phyloP scores from a whole-genome alignment of 2,797 vertebrate species.

The Lophotriccus pileatus region DNA sequence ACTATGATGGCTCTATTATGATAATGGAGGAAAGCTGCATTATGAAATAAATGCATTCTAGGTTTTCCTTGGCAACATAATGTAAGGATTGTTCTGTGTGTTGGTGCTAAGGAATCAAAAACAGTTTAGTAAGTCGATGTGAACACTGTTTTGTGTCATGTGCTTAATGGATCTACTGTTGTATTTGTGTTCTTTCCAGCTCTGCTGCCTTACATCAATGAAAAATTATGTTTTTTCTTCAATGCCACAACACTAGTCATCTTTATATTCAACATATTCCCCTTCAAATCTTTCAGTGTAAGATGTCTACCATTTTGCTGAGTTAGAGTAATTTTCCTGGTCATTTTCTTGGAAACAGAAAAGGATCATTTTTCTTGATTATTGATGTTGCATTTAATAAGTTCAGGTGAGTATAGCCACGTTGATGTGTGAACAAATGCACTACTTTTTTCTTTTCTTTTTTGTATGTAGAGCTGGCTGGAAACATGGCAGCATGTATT shows the following conservation, averaged over 20 bases:
- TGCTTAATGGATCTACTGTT: constrained; percentile 71
- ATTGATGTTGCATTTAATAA: constrained; percentile 59
- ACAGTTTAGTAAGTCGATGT: constrained; percentile 71
- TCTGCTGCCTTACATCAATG: constrained; percentile 64
- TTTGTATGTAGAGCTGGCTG: not conserved
- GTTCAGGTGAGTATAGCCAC: not conserved
- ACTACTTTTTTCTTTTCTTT: not conserved
- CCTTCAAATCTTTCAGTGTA: constrained; percentile 26
- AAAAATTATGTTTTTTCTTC: constrained; percentile 69
- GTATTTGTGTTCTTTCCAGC: constrained; percentile 69
- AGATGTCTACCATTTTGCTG: constrained; percentile 46
- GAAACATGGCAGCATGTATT: constrained; percentile 14
- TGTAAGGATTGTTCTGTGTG: constrained; percentile 62
- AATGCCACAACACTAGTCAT: constrained; percentile 55
- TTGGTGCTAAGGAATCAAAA: constrained; percentile 75
- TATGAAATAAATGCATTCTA: constrained; percentile 71
- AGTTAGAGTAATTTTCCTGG: constrained; percentile 50
- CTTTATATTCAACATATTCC: constrained; percentile 54
- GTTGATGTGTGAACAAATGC: not conserved
- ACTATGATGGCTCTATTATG: constrained; percentile 72
- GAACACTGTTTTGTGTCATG: constrained; percentile 71
- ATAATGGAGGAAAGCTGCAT: constrained; percentile 69
- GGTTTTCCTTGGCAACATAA: constrained; percentile 72
- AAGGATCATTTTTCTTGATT: constrained; percentile 53
- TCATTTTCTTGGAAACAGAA: constrained; percentile 12